These are phyloP conservation scores for Athalia rosae DNA, from an alignment of 2,888 invertebrate genomes.

Conservation along the genomic window DNA sequence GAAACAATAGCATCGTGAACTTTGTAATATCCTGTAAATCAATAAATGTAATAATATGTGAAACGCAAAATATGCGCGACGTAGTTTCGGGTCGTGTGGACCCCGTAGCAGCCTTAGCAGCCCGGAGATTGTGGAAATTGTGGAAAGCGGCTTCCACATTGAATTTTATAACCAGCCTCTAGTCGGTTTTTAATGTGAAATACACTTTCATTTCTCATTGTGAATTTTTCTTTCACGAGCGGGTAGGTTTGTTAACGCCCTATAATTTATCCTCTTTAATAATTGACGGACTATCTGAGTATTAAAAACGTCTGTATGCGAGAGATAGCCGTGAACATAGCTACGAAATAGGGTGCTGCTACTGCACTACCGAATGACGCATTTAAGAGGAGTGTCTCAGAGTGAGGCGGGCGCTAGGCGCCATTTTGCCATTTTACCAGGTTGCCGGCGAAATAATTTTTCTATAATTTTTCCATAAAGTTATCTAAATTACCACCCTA, in stretches of 20 bases:
- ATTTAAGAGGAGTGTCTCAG: constrained; percentile 60
- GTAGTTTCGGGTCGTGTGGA: constrained; percentile 59
- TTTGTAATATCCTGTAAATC: neutral
- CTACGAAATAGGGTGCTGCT: neutral
- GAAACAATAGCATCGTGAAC: neutral
- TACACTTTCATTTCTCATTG: neutral
- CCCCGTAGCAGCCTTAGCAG: constrained; percentile 61
- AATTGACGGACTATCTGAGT: neutral
- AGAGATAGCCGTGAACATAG: constrained; percentile 36
- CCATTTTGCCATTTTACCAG: constrained; percentile 61
- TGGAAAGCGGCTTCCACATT: constrained; percentile 38
- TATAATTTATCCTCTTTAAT: neutral
- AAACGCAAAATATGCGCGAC: constrained; percentile 18
- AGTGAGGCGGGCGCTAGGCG: constrained; percentile 50
- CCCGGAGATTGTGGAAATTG: constrained; percentile 39
- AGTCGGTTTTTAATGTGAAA: neutral
- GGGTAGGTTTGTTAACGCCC: neutral
- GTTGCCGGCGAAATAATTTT: constrained; percentile 62
- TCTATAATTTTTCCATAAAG: constrained; percentile 14
- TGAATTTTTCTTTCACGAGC: neutral
- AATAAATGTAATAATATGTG: neutral
- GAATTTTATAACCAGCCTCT: constrained; percentile 9
- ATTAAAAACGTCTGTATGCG: neutral
- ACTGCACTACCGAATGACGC: constrained; percentile 59
- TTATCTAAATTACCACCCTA: neutral